Conservation (phyloP, 2,888 invertebrate species). For the Aphidius colemani region DNA sequence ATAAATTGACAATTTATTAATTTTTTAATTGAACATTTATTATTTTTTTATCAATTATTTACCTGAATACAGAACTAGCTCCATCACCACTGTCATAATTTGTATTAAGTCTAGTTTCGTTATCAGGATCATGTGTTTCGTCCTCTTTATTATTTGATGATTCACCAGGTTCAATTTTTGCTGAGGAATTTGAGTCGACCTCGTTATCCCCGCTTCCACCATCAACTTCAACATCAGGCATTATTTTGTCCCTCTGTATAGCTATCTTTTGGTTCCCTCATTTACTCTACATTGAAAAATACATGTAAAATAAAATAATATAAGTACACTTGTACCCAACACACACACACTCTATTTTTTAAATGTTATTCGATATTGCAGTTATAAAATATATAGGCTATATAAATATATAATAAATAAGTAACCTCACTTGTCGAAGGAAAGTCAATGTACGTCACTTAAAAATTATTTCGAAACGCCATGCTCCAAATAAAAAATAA, state of each 20-base stretch:
- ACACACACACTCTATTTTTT: no score
- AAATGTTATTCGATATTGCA: no score
- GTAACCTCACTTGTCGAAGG: no score
- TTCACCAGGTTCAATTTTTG: conserved; percentile 51
- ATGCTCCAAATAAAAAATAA: no score
- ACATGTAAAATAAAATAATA: not conserved
- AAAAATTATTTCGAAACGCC: no score
- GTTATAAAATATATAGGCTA: no score
- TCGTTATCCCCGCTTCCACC: conserved; percentile 58
- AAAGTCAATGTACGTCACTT: no score
- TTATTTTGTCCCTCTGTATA: conserved; percentile 43
- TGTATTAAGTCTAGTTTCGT: conserved; percentile 63
- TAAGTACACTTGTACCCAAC: no score
- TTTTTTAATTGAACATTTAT: no score
- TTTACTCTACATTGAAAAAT: conserved; percentile 39
- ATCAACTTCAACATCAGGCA: conserved; percentile 57
- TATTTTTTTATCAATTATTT: not conserved
- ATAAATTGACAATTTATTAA: conserved; percentile 15
- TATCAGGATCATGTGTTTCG: conserved; percentile 62
- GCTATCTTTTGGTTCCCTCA: conserved; percentile 45
- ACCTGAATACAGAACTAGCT: conserved; percentile 59
- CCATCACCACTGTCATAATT: conserved; percentile 67
- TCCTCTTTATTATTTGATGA: conserved; percentile 55
- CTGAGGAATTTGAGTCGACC: conserved; percentile 58
- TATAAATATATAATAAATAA: no score